Conservation (phyloP, 2,797 vertebrate genomes). For the Artibeus jamaicensis region DNA sequence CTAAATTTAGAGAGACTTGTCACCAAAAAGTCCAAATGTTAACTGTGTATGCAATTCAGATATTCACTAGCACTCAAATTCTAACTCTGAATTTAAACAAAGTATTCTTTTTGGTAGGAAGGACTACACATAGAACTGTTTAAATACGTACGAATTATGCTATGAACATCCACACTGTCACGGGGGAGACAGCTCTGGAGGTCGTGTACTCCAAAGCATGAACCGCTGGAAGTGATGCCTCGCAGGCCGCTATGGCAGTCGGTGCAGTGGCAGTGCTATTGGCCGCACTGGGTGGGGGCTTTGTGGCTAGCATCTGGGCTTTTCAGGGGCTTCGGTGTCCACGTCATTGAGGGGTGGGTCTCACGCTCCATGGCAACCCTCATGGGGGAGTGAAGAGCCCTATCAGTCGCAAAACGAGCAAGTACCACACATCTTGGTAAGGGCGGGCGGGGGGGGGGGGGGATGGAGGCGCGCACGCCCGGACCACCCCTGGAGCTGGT, state of each 20-base stretch:
- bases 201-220: neutral
- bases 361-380: neutral
- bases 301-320: neutral
- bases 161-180: neutral
- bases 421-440: fast-evolving
- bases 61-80: neutral
- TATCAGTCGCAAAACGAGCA: neutral
- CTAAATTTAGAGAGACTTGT: neutral
- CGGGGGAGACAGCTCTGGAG: neutral
- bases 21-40: neutral
- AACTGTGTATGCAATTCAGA: neutral
- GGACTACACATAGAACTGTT: neutral
- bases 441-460: neutral
- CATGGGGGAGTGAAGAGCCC: fast-evolving
- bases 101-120: slow-evolving; percentile 11
- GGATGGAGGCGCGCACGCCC: neutral
- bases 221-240: neutral
- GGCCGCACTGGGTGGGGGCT: too few species aligned
- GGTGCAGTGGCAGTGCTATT: neutral
- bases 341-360: neutral
- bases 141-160: neutral
- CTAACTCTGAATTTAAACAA: neutral
- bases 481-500: fast-evolving
- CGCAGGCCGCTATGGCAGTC: neutral
- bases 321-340: neutral